Evolutionary conservation across 2,797 vertebrate species (phyloP).

Genomic region (Malacoraja senta): DNA sequence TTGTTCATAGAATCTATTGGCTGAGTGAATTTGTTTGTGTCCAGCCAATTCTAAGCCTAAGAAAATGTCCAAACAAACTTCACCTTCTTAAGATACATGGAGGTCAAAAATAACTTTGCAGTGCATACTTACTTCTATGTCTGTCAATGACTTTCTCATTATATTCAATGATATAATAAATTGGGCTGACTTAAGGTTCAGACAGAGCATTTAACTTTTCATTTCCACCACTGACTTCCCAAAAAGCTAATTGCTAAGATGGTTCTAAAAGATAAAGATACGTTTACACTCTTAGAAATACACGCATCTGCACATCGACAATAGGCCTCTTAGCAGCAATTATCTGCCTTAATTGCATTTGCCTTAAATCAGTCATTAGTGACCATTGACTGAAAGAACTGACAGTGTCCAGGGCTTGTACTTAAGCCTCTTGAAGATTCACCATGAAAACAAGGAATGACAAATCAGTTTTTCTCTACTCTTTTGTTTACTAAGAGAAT

Average conservation of each 20-base stretch:
- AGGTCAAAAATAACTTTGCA: background rate
- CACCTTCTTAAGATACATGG: background rate
- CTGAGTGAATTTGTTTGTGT: background rate
- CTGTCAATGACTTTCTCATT: conserved; percentile 15
- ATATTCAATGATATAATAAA: conserved; percentile 1
- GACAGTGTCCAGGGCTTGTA: conserved; percentile 63
- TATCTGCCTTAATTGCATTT: conserved; percentile 56
- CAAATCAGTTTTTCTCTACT: conserved; percentile 70
- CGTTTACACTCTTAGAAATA: conserved; percentile 38
- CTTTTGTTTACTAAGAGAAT: conserved; percentile 72
- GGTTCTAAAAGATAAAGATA: conserved; percentile 36
- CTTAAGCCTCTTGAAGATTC: conserved; percentile 82
- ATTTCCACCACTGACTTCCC: conserved; percentile 33
- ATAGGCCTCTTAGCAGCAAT: conserved; percentile 41
- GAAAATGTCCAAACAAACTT: background rate
- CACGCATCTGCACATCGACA: conserved; percentile 33
- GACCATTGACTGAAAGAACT: conserved; percentile 67
- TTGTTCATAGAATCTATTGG: background rate
- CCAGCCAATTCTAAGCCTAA: background rate
- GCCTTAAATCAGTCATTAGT: conserved; percentile 74
- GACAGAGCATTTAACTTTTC: conserved; percentile 34
- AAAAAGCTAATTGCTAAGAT: conserved; percentile 36
- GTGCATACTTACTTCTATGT: background rate
- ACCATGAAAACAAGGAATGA: conserved; percentile 72
- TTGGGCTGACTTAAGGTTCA: background rate